A percentile compares a stretch with the other conserved stretches of the same genome.
phyloP scores from a whole-genome alignment of 2,113 vertebrate species.

The Bettongia penicillata region DNA sequence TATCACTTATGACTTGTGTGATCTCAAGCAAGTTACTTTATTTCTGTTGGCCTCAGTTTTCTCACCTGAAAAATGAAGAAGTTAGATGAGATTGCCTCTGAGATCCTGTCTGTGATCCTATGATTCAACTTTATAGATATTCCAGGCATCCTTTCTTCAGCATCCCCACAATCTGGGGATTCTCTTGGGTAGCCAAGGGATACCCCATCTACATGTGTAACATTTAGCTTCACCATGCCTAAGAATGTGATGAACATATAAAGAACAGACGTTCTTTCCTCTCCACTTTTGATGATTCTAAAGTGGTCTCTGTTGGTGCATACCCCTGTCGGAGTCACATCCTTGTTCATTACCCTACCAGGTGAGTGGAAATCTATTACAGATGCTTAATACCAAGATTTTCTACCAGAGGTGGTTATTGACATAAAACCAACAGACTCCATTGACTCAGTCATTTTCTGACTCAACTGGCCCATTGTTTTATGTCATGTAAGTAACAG shows the following conservation, averaged over 20 bases:
- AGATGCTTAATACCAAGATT: not conserved
- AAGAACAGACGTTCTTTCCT: not conserved
- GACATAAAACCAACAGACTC: not conserved
- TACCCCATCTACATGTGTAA: not conserved
- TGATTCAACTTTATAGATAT: not conserved
- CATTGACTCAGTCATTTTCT: not conserved
- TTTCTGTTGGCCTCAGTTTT: not conserved
- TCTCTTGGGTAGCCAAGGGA: not conserved
- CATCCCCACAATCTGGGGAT: not conserved
- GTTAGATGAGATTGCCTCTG: not conserved
- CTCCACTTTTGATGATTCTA: not conserved
- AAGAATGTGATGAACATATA: not conserved
- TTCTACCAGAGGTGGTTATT: not conserved
- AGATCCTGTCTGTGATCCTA: not conserved
- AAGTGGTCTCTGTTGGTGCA: not conserved
- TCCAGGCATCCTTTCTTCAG: not conserved
- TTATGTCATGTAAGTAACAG: not conserved
- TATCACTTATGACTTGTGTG: not conserved
- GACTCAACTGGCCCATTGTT: not conserved
- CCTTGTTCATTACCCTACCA: not conserved
- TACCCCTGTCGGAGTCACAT: not conserved
- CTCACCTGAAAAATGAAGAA: not conserved
- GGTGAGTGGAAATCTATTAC: not conserved
- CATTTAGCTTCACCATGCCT: not conserved
- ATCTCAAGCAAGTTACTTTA: not conserved